phyloP scores from a whole-genome alignment of 2,797 vertebrate genomes.

The Lepus oiostolus region DNA sequence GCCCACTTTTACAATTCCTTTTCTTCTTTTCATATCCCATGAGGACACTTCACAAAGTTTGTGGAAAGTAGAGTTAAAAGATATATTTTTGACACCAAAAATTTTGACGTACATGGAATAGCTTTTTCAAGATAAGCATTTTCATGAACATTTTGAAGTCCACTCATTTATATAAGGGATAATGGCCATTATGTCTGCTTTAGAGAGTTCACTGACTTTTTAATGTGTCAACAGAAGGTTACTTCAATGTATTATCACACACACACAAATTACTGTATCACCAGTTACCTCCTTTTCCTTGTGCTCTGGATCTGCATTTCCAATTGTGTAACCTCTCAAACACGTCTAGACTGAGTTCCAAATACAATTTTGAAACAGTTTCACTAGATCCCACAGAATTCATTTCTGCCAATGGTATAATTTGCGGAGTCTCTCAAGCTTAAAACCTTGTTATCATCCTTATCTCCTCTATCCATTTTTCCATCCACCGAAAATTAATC shows the following conservation, averaged over 20 bases:
- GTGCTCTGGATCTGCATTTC: constrained; percentile 25
- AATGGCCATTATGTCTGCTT: not conserved
- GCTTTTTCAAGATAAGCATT: too few species aligned
- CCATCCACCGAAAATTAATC: constrained; percentile 32
- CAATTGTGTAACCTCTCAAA: not conserved
- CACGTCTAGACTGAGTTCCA: not conserved
- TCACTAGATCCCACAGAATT: not conserved
- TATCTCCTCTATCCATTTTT: constrained; percentile 7
- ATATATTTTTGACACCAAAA: too few species aligned
- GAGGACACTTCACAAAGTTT: too few species aligned
- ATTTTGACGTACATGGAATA: too few species aligned
- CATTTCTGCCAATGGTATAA: not conserved
- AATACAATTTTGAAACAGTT: constrained; percentile 22
- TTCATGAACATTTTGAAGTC: not conserved
- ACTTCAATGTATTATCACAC: not conserved
- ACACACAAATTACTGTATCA: not conserved
- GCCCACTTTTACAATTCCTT: not conserved
- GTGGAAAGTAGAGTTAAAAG: too few species aligned
- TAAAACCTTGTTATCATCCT: constrained; percentile 16
- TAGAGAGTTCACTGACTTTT: not conserved
- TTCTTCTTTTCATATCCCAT: not conserved
- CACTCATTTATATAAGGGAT: not conserved
- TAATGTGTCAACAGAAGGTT: not conserved
- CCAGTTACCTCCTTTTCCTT: not conserved
- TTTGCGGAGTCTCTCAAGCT: constrained; percentile 40